phyloP scores from a whole-genome alignment of 2,888 invertebrate species.

The Cactoblastis cactorum region DNA sequence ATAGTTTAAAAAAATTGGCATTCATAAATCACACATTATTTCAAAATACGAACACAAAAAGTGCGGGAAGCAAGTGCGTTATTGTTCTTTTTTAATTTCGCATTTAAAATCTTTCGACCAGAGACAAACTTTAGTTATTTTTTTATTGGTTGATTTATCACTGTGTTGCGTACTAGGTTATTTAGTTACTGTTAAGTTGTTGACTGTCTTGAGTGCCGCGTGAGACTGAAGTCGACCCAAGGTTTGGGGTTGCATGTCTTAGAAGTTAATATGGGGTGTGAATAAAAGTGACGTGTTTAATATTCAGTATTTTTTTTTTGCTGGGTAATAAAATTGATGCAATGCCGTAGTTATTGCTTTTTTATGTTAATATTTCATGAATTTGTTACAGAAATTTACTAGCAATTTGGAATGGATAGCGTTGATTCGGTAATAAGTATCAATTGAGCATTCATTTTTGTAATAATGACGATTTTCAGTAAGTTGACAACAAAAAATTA shows the following conservation, averaged over 20 bases:
- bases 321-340: not conserved
- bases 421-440: too few relatives aligned
- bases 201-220: constrained; percentile 29
- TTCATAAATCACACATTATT: constrained; percentile 11
- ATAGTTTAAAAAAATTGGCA: not conserved
- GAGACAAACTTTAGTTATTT: constrained; percentile 25
- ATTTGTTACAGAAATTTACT: too few relatives aligned
- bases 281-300: not conserved
- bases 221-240: constrained; percentile 32
- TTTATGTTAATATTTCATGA: not conserved
- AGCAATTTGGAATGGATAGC: too few relatives aligned
- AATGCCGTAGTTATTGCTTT: not conserved
- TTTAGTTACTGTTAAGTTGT: constrained; percentile 31
- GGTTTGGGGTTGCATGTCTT: constrained; percentile 8
- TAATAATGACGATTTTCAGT: too few relatives aligned
- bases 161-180: constrained; percentile 24
- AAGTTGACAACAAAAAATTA: too few relatives aligned
- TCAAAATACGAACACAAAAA: constrained; percentile 16
- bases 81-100: constrained; percentile 22
- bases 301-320: not conserved
- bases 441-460: too few relatives aligned
- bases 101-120: constrained; percentile 26
- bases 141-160: constrained; percentile 29
- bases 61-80: constrained; percentile 22
- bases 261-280: constrained; percentile 9